Conservation (phyloP, 2,113 vertebrate species). For the Sinocyclocheilus rhinocerous region DNA sequence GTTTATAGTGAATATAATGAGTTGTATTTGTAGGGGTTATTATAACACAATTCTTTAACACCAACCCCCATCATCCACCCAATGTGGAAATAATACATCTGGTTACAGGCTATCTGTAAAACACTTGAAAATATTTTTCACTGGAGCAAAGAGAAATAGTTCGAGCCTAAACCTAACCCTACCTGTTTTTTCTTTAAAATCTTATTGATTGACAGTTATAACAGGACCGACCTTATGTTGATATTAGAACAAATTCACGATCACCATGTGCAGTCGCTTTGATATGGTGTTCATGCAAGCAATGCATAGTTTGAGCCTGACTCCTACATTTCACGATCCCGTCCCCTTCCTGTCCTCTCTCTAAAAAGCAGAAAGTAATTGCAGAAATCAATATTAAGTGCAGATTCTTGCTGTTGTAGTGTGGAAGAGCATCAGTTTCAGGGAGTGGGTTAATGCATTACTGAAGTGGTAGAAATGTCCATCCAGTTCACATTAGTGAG, state of each 20-base stretch:
- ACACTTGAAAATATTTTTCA: too few relatives aligned
- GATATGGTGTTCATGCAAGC: not conserved
- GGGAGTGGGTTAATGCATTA: constrained; percentile 59
- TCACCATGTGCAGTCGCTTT: not conserved
- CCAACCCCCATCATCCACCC: too few relatives aligned
- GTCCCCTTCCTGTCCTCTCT: not conserved
- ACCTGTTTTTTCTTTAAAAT: not conserved
- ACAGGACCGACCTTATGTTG: not conserved
- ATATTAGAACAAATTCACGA: not conserved
- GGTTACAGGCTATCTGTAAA: not conserved
- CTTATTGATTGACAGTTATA: not conserved
- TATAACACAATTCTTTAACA: too few relatives aligned
- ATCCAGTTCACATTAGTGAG: constrained; percentile 8
- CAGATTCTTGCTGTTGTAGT: not conserved
- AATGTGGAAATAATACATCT: too few relatives aligned
- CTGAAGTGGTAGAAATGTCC: constrained; percentile 51
- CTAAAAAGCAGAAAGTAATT: constrained; percentile 18
- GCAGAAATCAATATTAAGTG: constrained; percentile 13
- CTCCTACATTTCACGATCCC: too few relatives aligned
- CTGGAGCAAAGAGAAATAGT: too few relatives aligned
- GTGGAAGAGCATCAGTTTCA: constrained; percentile 58
- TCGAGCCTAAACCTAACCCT: too few relatives aligned
- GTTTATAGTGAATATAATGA: too few relatives aligned
- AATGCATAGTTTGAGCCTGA: not conserved
- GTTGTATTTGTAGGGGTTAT: too few relatives aligned